Conservation (phyloP, 2,888 invertebrate species). For the Orthosia incerta region DNA sequence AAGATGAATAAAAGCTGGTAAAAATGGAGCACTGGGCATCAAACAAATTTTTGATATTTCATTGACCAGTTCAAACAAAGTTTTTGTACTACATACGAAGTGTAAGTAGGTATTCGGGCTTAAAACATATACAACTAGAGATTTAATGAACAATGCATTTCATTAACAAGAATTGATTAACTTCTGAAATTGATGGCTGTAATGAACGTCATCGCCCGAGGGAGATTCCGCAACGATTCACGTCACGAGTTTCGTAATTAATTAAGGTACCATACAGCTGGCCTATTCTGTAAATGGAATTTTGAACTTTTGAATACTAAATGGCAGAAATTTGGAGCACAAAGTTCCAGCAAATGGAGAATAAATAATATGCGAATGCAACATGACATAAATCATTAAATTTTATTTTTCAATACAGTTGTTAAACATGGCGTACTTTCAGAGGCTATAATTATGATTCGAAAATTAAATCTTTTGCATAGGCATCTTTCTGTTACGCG, state of each 20-base stretch:
- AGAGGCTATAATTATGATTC: no score
- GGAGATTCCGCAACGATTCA: constrained; percentile 26
- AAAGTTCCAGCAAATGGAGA: not conserved
- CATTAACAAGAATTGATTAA: constrained; percentile 32
- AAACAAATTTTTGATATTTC: no score
- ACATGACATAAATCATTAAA: not conserved
- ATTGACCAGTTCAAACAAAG: no score
- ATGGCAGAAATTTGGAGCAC: not conserved
- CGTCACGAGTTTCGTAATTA: constrained; percentile 36
- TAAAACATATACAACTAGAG: not conserved
- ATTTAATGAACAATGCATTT: constrained; percentile 12
- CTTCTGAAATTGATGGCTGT: constrained; percentile 23
- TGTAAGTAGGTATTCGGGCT: not conserved
- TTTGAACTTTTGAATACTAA: not conserved
- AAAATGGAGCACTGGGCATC: no score
- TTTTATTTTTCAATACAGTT: not conserved
- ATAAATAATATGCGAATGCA: not conserved
- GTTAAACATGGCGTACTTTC: no score
- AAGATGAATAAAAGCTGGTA: no score
- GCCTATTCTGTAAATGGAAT: constrained; percentile 12
- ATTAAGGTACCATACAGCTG: constrained; percentile 10
- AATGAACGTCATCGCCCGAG: constrained; percentile 31
- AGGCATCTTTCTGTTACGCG: no score
- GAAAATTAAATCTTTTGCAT: no score
- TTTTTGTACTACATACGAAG: not conserved